Evolutionary conservation across 2,797 vertebrate genomes (phyloP).

Genomic region (Leptodactylus fallax): DNA sequence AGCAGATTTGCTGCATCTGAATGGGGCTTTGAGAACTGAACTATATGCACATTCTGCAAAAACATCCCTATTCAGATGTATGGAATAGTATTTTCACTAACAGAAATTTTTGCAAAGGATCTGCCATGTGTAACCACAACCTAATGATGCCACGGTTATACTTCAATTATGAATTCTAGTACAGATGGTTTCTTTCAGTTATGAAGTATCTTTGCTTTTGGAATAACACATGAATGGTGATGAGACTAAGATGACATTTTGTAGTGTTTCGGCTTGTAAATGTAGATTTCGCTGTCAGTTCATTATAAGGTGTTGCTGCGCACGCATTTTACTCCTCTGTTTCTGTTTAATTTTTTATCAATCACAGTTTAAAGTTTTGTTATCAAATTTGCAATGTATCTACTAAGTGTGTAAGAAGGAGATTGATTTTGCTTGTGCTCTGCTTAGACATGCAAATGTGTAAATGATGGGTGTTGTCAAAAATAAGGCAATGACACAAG

Average conservation of each 20-base stretch:
- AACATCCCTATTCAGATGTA: not conserved
- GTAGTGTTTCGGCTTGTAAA: not conserved
- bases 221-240: not conserved
- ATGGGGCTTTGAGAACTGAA: no score
- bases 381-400: not conserved
- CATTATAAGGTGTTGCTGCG: not conserved
- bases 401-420: not conserved
- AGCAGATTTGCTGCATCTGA: no score
- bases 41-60: not conserved
- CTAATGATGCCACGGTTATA: no score
- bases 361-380: not conserved
- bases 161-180: not conserved
- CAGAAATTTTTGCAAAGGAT: not conserved
- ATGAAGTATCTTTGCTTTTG: not conserved
- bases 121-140: not conserved
- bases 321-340: not conserved
- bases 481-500: not conserved
- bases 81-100: not conserved
- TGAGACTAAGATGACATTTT: not conserved
- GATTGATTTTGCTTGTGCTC: slow-evolving; percentile 13
- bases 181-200: not conserved
- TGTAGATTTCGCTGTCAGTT: slow-evolving; percentile 5
- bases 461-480: slow-evolving; percentile 43
- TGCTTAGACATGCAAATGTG: slow-evolving; percentile 49
- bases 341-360: not conserved